phyloP scores from a whole-genome alignment of 2,113 vertebrate species.

The Microtus richardsoni region DNA sequence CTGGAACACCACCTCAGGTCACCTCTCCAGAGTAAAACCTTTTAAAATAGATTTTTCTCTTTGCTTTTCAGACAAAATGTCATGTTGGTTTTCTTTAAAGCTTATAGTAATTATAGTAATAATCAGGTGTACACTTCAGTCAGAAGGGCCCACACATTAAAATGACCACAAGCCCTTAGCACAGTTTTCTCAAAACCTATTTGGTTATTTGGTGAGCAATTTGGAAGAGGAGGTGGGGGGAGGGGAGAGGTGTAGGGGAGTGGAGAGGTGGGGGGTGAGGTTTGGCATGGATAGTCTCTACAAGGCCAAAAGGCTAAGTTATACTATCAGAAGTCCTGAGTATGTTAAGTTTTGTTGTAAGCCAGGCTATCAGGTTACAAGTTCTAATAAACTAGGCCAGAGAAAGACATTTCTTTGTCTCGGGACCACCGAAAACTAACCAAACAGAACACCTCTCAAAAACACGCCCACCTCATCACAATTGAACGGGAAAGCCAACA shows the following conservation, averaged over 20 bases:
- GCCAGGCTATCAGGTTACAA: conserved; percentile 37
- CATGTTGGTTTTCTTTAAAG: conserved; percentile 25
- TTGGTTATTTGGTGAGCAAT: conserved; percentile 29
- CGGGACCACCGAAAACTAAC: conserved; percentile 8
- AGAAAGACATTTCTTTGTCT: conserved; percentile 62
- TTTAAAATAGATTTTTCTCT: conserved; percentile 35
- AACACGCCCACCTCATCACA: conserved; percentile 29
- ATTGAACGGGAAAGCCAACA: conserved; percentile 30
- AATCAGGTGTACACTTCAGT: conserved; percentile 18
- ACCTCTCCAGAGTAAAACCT: conserved; percentile 8
- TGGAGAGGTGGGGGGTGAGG: not conserved
- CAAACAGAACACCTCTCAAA: conserved; percentile 47
- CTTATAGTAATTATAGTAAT: not conserved
- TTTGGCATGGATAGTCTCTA: not conserved
- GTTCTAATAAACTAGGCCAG: conserved; percentile 11
- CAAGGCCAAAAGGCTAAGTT: conserved; percentile 22
- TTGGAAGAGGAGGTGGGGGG: not conserved
- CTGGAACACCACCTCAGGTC: not conserved
- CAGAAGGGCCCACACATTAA: not conserved
- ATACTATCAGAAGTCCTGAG: conserved; percentile 38
- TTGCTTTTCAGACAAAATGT: conserved; percentile 41
- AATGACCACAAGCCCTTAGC: not conserved
- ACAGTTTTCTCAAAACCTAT: conserved; percentile 15
- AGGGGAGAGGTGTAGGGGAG: not conserved
- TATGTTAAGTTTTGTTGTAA: conserved; percentile 53